Evolutionary conservation across 2,113 vertebrate species (phyloP).

Genomic region (Platichthys stellatus): DNA sequence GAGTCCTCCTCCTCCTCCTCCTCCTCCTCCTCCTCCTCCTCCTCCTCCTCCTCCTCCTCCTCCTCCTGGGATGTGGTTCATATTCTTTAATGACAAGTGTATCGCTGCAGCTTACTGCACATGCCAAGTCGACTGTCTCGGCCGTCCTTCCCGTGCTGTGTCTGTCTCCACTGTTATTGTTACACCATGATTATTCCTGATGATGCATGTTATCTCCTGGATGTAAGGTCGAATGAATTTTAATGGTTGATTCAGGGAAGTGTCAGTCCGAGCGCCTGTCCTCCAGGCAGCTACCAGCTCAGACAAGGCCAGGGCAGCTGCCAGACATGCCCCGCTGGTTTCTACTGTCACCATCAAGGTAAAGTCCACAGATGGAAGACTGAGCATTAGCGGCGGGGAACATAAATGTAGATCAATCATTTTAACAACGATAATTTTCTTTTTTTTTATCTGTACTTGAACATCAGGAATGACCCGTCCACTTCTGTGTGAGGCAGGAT

Average conservation of each 20-base stretch:
- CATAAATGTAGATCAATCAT: constrained; percentile 1
- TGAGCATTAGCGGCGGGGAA: background rate
- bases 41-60: no score
- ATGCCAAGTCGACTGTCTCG: background rate
- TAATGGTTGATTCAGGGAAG: constrained; percentile 76
- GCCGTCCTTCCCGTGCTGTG: background rate
- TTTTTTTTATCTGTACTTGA: constrained; percentile 6
- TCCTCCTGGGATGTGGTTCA: constrained; percentile 7
- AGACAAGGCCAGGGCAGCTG: constrained; percentile 83
- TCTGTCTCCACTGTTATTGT: constrained; percentile 8
- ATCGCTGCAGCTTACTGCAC: no score
- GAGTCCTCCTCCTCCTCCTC: background rate
- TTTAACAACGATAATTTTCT: constrained; percentile 2
- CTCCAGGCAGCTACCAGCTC: constrained; percentile 84
- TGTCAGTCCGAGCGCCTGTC: constrained; percentile 71
- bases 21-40: no score
- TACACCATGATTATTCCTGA: background rate
- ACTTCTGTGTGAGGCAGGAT: constrained; percentile 77
- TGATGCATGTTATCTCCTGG: constrained; percentile 9
- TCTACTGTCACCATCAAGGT: constrained; percentile 86
- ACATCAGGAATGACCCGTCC: constrained; percentile 71
- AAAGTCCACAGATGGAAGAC: constrained; percentile 9
- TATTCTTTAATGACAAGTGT: constrained; percentile 9
- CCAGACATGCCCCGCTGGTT: constrained; percentile 85
- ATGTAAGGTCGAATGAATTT: constrained; percentile 32